These are phyloP conservation scores for Dunckerocampus dactyliophorus DNA, from an alignment of 2,113 vertebrate genomes.

Conservation along the genomic window DNA sequence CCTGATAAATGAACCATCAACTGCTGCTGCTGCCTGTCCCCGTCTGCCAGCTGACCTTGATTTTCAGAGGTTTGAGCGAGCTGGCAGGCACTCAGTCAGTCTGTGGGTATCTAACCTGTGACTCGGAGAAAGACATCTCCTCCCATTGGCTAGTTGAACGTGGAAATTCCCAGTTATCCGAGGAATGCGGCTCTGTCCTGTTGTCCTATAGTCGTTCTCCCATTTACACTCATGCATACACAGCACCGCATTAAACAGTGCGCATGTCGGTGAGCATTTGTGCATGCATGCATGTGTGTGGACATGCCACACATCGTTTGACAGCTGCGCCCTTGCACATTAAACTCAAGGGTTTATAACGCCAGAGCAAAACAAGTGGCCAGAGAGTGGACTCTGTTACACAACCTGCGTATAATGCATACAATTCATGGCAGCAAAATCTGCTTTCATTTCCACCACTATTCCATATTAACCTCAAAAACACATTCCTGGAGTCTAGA, in stretches of 20 bases:
- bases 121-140: slow-evolving; percentile 1
- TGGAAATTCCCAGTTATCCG: slow-evolving; percentile 53
- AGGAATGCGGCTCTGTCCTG: slow-evolving; percentile 40
- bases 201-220: slow-evolving; percentile 25
- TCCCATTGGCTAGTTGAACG: slow-evolving; percentile 20
- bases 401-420: slow-evolving; percentile 6
- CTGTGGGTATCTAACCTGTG: slow-evolving; percentile 34
- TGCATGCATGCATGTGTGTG: slow-evolving; percentile 15
- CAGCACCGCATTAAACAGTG: slow-evolving; percentile 11
- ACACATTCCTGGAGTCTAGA: neutral
- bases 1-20: neutral
- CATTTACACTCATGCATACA: slow-evolving; percentile 24
- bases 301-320: slow-evolving; percentile 24
- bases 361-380: slow-evolving; percentile 13
- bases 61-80: slow-evolving; percentile 10
- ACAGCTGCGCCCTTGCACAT: slow-evolving; percentile 40
- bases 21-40: slow-evolving; percentile 2
- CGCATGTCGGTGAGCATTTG: slow-evolving; percentile 2
- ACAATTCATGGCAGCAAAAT: neutral
- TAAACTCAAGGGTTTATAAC: slow-evolving; percentile 39
- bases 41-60: slow-evolving; percentile 26
- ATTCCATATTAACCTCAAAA: no score
- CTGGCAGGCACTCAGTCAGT: slow-evolving; percentile 19
- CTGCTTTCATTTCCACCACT: neutral
- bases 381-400: neutral